These are phyloP conservation scores for Zaprionus davidi DNA, from an alignment of 1,140 invertebrate species.

Conservation along the genomic window DNA sequence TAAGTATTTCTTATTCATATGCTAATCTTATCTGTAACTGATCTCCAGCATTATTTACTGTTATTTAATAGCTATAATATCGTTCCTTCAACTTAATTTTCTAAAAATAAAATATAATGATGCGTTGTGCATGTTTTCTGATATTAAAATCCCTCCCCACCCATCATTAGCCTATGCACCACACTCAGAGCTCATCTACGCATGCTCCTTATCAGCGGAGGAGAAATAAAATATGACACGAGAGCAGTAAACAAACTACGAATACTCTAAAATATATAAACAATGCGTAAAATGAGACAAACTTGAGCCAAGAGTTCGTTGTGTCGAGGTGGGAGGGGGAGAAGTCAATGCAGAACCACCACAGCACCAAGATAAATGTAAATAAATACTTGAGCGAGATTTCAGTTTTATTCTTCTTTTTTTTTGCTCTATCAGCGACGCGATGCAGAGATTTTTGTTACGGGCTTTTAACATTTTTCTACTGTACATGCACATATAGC, in stretches of 20 bases:
- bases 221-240: background rate
- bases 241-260: slow-evolving; percentile 15
- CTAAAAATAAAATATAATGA: background rate
- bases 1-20: background rate
- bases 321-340: background rate
- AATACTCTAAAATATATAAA: slow-evolving; percentile 22
- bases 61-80: background rate
- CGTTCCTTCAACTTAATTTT: background rate
- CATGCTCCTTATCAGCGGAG: slow-evolving; percentile 9
- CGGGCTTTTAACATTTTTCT: slow-evolving; percentile 13
- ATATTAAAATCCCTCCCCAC: background rate
- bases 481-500: background rate
- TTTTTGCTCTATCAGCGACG: slow-evolving; percentile 6
- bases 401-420: slow-evolving; percentile 6
- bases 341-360: background rate
- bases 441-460: slow-evolving; percentile 26
- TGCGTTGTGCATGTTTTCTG: background rate
- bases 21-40: no score
- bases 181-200: slow-evolving; percentile 9
- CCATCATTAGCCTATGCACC: background rate
- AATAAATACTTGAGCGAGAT: slow-evolving; percentile 33
- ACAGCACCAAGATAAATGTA: slow-evolving; percentile 27
- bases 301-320: slow-evolving; percentile 1
- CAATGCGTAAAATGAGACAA: slow-evolving; percentile 38
- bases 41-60: background rate